Percentiles rank a stretch among this genome's conserved stretches.
phyloP scores from a whole-genome alignment of 2,888 invertebrate species.

The Ligdia adustata region DNA sequence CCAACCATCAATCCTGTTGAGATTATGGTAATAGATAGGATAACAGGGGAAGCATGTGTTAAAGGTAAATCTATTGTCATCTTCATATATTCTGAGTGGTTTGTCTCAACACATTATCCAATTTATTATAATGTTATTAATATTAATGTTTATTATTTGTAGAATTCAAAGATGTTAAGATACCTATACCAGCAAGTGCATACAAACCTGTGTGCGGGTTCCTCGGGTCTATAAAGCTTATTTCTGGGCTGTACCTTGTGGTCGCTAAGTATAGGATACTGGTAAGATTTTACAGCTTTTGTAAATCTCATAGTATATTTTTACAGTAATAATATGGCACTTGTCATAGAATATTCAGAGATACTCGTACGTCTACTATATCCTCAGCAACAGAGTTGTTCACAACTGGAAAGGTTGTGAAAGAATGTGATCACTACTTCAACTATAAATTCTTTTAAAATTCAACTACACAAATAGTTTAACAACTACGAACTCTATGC shows the following conservation, averaged over 20 bases:
- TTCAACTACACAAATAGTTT: too few relatives aligned
- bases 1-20: constrained; percentile 89
- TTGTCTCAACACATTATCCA: too few relatives aligned
- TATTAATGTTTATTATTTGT: background rate
- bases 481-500: too few relatives aligned
- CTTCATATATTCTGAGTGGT: too few relatives aligned
- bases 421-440: too few relatives aligned
- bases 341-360: too few relatives aligned
- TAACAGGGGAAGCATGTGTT: constrained; percentile 88
- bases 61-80: constrained; percentile 86
- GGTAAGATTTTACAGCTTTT: constrained; percentile 52
- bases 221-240: constrained; percentile 91
- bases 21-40: constrained; percentile 93
- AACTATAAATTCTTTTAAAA: too few relatives aligned
- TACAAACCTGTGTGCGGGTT: constrained; percentile 92
- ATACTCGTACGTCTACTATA: too few relatives aligned
- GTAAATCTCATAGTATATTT: too few relatives aligned
- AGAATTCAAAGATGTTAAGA: constrained; percentile 61
- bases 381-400: too few relatives aligned
- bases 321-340: too few relatives aligned
- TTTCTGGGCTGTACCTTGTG: constrained; percentile 94
- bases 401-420: too few relatives aligned
- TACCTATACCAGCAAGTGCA: constrained; percentile 69
- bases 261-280: constrained; percentile 92
- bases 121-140: background rate